Evolutionary conservation across 2,797 vertebrate species (phyloP).

Genomic region (Leptatherina wallacei): DNA sequence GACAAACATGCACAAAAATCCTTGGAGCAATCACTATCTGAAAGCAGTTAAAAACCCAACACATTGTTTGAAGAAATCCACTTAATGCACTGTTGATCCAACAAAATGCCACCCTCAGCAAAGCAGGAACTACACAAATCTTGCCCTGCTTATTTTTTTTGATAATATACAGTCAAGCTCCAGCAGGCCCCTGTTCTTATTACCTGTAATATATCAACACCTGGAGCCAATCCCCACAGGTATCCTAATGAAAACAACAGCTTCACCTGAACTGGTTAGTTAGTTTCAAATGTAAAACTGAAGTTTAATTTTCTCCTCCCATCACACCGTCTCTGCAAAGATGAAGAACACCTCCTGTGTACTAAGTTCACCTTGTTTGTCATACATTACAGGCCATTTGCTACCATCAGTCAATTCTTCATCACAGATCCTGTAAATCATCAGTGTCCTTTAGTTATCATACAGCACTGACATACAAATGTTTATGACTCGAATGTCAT

Average conservation of each 20-base stretch:
- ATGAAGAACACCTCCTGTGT: not conserved
- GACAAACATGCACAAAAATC: not conserved
- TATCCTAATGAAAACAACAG: not conserved
- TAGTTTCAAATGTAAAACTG: not conserved
- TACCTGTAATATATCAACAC: conserved; percentile 20
- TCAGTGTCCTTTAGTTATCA: conserved; percentile 1
- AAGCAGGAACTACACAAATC: conserved; percentile 8
- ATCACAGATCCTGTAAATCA: conserved; percentile 19
- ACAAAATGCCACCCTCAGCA: conserved; percentile 3
- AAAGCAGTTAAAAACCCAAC: conserved; percentile 8
- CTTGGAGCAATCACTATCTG: not conserved
- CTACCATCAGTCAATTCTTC: conserved; percentile 9
- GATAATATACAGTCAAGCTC: conserved; percentile 10
- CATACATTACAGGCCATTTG: not conserved
- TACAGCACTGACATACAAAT: not conserved
- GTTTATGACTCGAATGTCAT: not conserved
- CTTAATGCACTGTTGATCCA: not conserved
- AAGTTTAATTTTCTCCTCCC: not conserved
- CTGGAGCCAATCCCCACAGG: conserved; percentile 1
- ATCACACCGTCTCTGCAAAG: not conserved
- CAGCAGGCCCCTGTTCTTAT: not conserved
- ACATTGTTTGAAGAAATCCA: not conserved
- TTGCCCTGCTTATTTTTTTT: conserved; percentile 13
- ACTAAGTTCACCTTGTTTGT: not conserved
- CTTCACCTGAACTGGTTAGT: not conserved